These are phyloP conservation scores for Petrophora chlorosata DNA, from an alignment of 2,888 invertebrate species.

Conservation along the genomic window DNA sequence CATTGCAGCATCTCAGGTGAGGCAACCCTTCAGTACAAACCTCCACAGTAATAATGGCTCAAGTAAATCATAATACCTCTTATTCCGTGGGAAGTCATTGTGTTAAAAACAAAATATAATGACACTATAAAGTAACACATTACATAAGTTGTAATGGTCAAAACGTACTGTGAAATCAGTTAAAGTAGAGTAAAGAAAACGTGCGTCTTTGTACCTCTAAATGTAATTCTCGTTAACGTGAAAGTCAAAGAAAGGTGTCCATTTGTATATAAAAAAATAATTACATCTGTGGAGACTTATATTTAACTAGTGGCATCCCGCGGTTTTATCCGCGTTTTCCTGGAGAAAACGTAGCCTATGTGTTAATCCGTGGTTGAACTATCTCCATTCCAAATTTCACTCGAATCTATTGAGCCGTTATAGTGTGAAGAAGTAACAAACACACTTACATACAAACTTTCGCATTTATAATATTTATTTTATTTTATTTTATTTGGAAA, in stretches of 20 bases:
- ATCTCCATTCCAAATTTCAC: no score
- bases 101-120: slow-evolving; percentile 43
- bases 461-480: no score
- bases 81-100: slow-evolving; percentile 57
- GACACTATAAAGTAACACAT: slow-evolving; percentile 18
- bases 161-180: slow-evolving; percentile 16
- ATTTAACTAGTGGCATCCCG: no score
- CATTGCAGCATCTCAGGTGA: slow-evolving; percentile 33
- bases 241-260: slow-evolving; percentile 15
- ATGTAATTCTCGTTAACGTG: slow-evolving; percentile 15
- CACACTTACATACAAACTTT: no score
- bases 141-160: slow-evolving; percentile 18
- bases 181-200: slow-evolving; percentile 10
- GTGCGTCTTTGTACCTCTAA: slow-evolving; percentile 20
- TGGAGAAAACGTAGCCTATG: no score
- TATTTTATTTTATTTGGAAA: no score
- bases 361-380: no score
- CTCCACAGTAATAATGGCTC: slow-evolving; percentile 50
- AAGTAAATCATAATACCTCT: slow-evolving; percentile 54
- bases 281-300: no score
- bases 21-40: slow-evolving; percentile 48
- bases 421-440: no score
- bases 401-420: no score
- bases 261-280: no score
- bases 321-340: no score